These are phyloP conservation scores for Channallabes apus DNA, from an alignment of 2,797 vertebrate genomes.

Conservation along the genomic window DNA sequence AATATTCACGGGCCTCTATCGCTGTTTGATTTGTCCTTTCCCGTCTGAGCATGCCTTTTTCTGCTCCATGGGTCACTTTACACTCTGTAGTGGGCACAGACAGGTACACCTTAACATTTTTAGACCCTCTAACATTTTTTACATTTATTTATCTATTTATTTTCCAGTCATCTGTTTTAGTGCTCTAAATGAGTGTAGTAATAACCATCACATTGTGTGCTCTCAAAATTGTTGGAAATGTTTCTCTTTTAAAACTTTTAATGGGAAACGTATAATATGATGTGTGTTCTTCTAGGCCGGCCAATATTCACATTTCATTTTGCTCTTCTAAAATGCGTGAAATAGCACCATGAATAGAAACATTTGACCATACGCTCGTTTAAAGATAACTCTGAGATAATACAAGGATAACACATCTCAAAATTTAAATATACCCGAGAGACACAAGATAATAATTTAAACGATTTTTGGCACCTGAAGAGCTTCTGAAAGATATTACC, in stretches of 20 bases:
- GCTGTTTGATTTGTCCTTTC: constrained; percentile 48
- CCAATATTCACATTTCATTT: background rate
- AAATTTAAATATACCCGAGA: background rate
- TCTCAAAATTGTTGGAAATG: background rate
- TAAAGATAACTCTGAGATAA: background rate
- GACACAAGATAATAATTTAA: background rate
- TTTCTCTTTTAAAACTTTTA: background rate
- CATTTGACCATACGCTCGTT: background rate
- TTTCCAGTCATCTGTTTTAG: background rate
- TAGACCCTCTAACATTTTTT: background rate
- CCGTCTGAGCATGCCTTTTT: background rate
- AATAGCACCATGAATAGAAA: background rate
- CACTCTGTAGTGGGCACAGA: constrained; percentile 11
- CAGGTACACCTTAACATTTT: background rate
- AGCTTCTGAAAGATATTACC: background rate
- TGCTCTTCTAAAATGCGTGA: background rate
- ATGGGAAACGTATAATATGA: background rate
- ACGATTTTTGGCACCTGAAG: background rate
- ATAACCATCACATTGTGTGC: background rate
- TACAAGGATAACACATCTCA: background rate
- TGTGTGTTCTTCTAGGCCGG: background rate
- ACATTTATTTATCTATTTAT: background rate
- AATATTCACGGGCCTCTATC: constrained; percentile 49
- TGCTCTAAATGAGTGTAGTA: background rate
- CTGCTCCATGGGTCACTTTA: background rate